phyloP scores from a whole-genome alignment of 2,797 vertebrate species.

The Cuculus canorus region DNA sequence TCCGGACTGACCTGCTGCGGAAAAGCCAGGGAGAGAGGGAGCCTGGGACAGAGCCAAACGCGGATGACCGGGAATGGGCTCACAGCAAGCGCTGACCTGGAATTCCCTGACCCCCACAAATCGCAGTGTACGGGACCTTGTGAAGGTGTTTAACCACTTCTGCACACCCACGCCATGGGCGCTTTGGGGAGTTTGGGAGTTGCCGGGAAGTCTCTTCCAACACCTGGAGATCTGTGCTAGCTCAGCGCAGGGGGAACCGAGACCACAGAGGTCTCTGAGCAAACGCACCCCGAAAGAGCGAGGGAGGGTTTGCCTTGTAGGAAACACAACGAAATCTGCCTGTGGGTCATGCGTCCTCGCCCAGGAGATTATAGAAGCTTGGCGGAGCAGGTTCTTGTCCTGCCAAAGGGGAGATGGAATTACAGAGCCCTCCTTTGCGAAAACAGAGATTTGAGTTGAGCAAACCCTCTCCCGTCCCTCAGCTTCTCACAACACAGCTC shows the following conservation, averaged over 20 bases:
- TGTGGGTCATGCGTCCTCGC: rapidly evolving
- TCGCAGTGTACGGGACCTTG: no score
- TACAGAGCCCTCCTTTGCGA: not conserved
- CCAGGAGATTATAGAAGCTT: not conserved
- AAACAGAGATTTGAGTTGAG: not conserved
- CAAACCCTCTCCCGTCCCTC: not conserved
- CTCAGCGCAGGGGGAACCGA: not conserved
- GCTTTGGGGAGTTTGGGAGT: not conserved
- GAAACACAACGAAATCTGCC: not conserved
- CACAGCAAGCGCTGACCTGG: not conserved
- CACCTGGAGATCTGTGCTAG: not conserved
- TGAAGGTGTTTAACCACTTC: not conserved
- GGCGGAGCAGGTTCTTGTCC: rapidly evolving
- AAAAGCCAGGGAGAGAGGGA: not conserved
- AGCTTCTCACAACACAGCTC: not conserved
- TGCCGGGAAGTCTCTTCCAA: not conserved
- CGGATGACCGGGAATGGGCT: not conserved
- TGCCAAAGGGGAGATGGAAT: not conserved
- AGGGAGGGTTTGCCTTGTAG: not conserved
- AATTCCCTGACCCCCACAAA: not conserved
- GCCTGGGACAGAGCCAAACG: not conserved
- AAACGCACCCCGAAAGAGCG: not conserved
- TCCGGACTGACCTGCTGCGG: not conserved
- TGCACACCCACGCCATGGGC: not conserved
- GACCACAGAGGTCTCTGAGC: not conserved